Evolutionary conservation across 1,140 invertebrate species (phyloP), one percentile per base, ranked within the genome.

Genomic region (Sminthurides bifidus): DNA sequence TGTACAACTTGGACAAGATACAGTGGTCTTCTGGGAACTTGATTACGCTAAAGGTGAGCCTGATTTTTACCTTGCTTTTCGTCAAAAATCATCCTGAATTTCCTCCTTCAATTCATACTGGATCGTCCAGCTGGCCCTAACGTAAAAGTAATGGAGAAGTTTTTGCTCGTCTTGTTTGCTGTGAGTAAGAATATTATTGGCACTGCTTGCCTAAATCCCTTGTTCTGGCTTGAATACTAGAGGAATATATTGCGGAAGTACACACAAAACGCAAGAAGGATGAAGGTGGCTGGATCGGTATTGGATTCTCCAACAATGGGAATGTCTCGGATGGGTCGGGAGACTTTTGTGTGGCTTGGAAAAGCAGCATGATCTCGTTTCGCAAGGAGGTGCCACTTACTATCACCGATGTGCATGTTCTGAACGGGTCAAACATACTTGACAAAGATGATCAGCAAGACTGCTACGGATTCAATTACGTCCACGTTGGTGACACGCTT

Each of bases 401-500:
- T 41, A 24, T 58, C 5, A 61, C 62, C 19, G 62, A 64, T 37
- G 50, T 61, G 27, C 49, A 59, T 43, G 24, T 64, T 12, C 15
- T 8, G 3, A 54, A 59, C 45, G 62, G 56, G 19, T 56, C 56
- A 19, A 19, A 4, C 10, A 40, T n/a, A 40, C 64, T 46, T 51
- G 61, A 27, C 61, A 27, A 35, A 12, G 62, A 64, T 38, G 15
- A 71, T 1, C 78, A 84, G 31, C 88, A 96, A 71, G 80, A 95
- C 68, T 95, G 90, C 65, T 68, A 80, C 14, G 71, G 79, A 24
- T 85, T 87, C 64, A 73, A 77, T 33, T 76, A 80, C 48, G 5
- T 66, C 61, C 75, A 70, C 59, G 68, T 66, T 59, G 73, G 77
- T 58, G 72, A 75, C 31, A 76, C 79, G 56, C 75, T 79, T 17